A percentile compares a stretch with the other conserved stretches of the same genome.
Conservation (phyloP, 1,140 invertebrate genomes). For the Calosoma granatense region DNA sequence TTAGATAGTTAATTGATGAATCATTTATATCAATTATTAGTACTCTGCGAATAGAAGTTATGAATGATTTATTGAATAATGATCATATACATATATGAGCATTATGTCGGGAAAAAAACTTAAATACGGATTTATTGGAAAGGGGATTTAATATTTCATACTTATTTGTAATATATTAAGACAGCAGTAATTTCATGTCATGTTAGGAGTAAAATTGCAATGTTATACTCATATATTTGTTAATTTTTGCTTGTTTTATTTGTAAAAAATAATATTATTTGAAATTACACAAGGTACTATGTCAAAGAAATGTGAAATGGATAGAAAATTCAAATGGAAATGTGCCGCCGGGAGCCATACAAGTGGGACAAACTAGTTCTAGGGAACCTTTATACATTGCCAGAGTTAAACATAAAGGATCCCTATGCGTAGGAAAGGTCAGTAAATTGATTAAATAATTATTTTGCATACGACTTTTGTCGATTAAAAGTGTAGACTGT, state of each 20-base stretch:
- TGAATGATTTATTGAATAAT: neutral
- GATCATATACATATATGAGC: neutral
- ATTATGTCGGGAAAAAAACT: neutral
- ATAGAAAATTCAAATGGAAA: slow-evolving; percentile 42
- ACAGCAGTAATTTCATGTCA: too few species aligned
- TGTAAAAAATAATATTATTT: too few species aligned
- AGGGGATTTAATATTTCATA: neutral
- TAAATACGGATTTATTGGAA: neutral
- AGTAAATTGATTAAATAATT: too few species aligned
- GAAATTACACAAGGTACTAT: too few species aligned
- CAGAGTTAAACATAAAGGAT: slow-evolving; percentile 45
- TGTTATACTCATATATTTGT: neutral
- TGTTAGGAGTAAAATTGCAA: neutral
- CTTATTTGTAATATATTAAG: neutral
- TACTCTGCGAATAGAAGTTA: neutral
- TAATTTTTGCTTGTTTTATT: neutral
- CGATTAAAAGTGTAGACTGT: too few species aligned
- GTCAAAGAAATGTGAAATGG: slow-evolving; percentile 52
- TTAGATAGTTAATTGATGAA: neutral
- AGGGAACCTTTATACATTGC: slow-evolving; percentile 57
- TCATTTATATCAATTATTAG: neutral
- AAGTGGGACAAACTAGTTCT: slow-evolving; percentile 44
- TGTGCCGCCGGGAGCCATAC: slow-evolving; percentile 48
- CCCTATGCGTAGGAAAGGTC: slow-evolving; percentile 63
- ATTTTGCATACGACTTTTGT: too few species aligned